These are phyloP conservation scores for Megalurothrips usitatus DNA, from an alignment of 2,888 invertebrate genomes.

Conservation along the genomic window DNA sequence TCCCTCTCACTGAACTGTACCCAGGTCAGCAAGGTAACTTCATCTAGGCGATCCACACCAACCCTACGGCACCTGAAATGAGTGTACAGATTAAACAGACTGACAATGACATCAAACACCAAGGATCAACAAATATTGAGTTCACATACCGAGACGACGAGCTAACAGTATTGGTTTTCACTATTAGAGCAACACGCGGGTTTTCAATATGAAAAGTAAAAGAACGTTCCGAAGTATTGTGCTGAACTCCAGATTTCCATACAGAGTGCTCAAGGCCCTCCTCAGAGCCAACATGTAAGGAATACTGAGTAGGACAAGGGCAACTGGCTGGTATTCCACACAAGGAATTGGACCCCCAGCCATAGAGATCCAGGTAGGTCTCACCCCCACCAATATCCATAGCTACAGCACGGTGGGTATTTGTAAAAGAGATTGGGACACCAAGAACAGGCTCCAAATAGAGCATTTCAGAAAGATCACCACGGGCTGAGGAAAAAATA, in stretches of 20 bases:
- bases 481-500: not conserved
- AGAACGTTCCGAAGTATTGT: not conserved
- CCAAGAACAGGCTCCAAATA: not conserved
- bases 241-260: not conserved
- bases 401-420: not conserved
- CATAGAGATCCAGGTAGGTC: not conserved
- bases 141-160: not conserved
- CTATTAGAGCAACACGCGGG: not conserved
- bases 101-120: not conserved
- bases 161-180: slow-evolving; percentile 7
- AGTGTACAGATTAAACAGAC: not conserved
- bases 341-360: not conserved
- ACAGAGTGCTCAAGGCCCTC: not conserved
- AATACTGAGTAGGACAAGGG: not conserved
- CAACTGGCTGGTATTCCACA: not conserved
- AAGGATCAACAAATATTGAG: not conserved
- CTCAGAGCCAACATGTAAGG: not conserved
- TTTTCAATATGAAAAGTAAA: not conserved
- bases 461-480: not conserved
- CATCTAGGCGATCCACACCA: not conserved
- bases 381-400: not conserved
- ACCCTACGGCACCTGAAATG: not conserved
- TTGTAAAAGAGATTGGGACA: not conserved
- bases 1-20: not conserved
- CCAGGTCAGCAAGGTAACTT: slow-evolving; percentile 3